Evolutionary conservation across 2,888 invertebrate genomes (phyloP), one percentile per base, ranked within the genome.

Genomic region (Philereme transversata): DNA sequence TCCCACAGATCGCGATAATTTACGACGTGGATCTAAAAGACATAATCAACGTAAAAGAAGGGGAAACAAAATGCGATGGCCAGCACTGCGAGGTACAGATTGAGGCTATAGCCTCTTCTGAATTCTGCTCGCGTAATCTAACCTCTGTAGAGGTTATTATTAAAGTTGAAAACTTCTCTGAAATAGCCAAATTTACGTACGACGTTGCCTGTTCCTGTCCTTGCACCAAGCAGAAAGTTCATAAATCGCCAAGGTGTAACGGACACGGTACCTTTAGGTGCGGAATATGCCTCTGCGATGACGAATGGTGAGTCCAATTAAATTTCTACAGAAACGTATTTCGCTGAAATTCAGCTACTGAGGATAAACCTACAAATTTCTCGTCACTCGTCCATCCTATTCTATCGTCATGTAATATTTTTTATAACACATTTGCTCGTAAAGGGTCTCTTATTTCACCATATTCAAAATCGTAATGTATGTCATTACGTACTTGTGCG

Each of bases 221-320:
- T 0, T 90, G 90, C 72, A 83, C 79, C 40, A 65, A 68, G 2
- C 61, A 64, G 0, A 73, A 84, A 57, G 84, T 87, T 50, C 67
- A 55, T 1, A 82, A 87, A 35, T 93, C 95, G 0, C 44, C 67
- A 0, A 69, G 75, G 6, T 94, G 94, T 73, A 78, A 74, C 36
- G 62, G 68, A 0, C 80, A 86, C 57, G 95, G 95, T 0, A 92
- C 93, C 40, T 90, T 87, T 41, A 84, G 93, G 44, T 95, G 95
- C 75, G 96, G 96, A 0, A 86, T 93, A 7, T 96, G 96, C 79
- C 79, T 82, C 0, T 96, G 96, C 69, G 68, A 85, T 5, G 64
- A 75, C 4, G 92, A 86, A 60, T 85, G 88, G 84, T 92, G 81
- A 78, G 82, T 68, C 6, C 3, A 22, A 22, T 22, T 22, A 22